phyloP scores from a whole-genome alignment of 2,797 vertebrate species.

The Periparus ater region DNA sequence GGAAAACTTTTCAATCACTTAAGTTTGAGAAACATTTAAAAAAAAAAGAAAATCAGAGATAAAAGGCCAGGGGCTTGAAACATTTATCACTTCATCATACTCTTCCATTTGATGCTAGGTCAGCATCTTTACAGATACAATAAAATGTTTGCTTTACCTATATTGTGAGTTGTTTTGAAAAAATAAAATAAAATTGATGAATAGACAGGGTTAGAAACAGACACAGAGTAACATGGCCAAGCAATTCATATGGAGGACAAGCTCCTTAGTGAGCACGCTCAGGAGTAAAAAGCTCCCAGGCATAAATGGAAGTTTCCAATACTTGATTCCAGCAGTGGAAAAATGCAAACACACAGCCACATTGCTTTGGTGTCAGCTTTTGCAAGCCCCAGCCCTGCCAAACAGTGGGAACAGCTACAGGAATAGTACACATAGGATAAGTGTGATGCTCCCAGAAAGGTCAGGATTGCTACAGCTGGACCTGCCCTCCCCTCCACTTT shows the following conservation, averaged over 20 bases:
- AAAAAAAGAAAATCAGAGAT: conserved; percentile 2
- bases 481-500: accelerated
- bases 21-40: conserved; percentile 21
- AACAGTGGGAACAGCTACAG: accelerated
- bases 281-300: background rate
- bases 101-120: conserved; percentile 33
- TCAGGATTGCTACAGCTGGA: background rate
- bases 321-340: background rate
- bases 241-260: background rate
- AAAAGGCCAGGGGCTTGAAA: conserved; percentile 55
- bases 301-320: background rate
- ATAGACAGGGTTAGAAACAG: background rate
- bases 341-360: background rate
- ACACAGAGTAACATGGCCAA: background rate
- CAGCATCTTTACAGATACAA: conserved; percentile 37
- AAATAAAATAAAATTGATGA: background rate
- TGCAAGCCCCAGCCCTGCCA: background rate
- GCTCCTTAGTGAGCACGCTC: background rate
- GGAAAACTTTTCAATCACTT: conserved; percentile 65
- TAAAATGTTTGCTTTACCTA: background rate
- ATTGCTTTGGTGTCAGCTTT: background rate
- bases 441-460: background rate
- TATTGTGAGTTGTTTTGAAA: background rate
- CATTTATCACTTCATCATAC: conserved; percentile 57
- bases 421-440: accelerated